These are phyloP conservation scores for Saturnia pavonia DNA, from an alignment of 2,888 invertebrate species.

Conservation along the genomic window DNA sequence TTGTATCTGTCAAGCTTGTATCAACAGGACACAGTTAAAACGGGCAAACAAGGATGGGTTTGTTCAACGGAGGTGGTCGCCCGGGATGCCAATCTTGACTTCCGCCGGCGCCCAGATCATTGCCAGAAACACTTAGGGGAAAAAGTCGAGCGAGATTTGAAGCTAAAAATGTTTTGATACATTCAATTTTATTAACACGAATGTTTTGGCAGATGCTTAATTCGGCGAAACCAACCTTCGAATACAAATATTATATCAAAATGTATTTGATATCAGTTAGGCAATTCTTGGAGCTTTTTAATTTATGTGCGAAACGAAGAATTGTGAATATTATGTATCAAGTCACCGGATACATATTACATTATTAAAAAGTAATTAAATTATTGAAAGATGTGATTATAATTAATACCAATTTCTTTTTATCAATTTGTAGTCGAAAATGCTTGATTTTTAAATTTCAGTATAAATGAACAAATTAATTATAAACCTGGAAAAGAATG, in stretches of 20 bases:
- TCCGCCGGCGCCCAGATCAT: constrained; percentile 76
- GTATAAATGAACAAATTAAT: no score
- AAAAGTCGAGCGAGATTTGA: constrained; percentile 41
- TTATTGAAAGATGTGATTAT: background rate
- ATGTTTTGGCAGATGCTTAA: constrained; percentile 14
- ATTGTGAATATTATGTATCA: background rate
- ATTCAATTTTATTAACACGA: constrained; percentile 5
- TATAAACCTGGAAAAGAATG: no score
- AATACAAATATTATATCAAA: constrained; percentile 27
- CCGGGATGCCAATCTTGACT: constrained; percentile 60
- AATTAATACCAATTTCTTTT: background rate
- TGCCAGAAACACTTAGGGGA: constrained; percentile 65
- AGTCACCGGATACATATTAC: background rate
- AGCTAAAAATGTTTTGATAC: constrained; percentile 10
- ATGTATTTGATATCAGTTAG: constrained; percentile 1
- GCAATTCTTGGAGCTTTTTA: background rate
- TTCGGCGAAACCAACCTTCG: constrained; percentile 7
- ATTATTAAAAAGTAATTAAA: background rate
- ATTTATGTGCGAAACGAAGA: background rate
- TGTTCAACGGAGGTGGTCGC: constrained; percentile 62
- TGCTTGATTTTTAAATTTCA: no score
- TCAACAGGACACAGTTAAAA: constrained; percentile 30
- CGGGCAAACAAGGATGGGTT: constrained; percentile 48
- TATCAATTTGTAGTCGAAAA: no score
- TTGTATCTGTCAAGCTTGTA: constrained; percentile 19